These are phyloP conservation scores for Heliconius ismenius DNA, from an alignment of 2,888 invertebrate genomes.

Conservation along the genomic window DNA sequence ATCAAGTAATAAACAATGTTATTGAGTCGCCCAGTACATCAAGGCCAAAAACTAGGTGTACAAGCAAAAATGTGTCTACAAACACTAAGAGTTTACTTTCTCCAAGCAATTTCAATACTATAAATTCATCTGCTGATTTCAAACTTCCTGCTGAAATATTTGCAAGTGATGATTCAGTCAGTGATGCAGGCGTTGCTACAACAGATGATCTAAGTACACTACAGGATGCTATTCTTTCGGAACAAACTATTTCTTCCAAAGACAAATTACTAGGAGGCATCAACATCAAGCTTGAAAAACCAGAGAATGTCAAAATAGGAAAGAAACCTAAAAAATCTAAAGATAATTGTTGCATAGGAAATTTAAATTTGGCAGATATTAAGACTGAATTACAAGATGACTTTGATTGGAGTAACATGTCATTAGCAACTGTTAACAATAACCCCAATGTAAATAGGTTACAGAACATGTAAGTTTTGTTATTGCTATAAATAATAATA, in stretches of 20 bases:
- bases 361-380: constrained; percentile 67
- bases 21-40: constrained; percentile 56
- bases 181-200: constrained; percentile 63
- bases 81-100: constrained; percentile 54
- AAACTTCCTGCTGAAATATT: constrained; percentile 78
- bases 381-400: constrained; percentile 79
- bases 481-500: too few species aligned
- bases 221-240: constrained; percentile 54
- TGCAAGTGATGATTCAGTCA: constrained; percentile 76
- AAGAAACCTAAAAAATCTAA: constrained; percentile 64
- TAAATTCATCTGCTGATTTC: constrained; percentile 71
- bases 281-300: constrained; percentile 69
- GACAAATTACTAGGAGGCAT: constrained; percentile 76
- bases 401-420: constrained; percentile 77
- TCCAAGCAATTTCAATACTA: constrained; percentile 60
- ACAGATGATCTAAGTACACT: constrained; percentile 60
- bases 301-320: constrained; percentile 47
- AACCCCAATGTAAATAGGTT: constrained; percentile 69
- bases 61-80: constrained; percentile 47
- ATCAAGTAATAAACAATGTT: constrained; percentile 53
- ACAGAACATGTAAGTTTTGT: constrained; percentile 70
- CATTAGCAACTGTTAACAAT: constrained; percentile 72
- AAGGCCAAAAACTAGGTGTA: constrained; percentile 52
- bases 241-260: constrained; percentile 55
- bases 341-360: constrained; percentile 46